phyloP scores from a whole-genome alignment of 2,113 vertebrate species.

The Chloebia gouldiae region DNA sequence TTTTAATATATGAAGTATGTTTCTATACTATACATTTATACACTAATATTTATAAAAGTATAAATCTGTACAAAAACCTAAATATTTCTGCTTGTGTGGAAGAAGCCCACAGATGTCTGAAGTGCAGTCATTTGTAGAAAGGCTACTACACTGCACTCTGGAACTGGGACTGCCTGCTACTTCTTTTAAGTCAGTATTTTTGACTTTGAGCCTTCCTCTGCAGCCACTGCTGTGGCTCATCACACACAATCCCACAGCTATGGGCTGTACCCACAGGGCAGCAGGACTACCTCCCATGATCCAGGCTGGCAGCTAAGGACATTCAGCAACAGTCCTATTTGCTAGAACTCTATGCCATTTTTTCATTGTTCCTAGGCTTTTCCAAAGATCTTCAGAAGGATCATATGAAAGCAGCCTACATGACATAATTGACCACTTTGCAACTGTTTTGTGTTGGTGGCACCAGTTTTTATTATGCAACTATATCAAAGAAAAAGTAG shows the following conservation, averaged over 20 bases:
- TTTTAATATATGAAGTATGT: background rate
- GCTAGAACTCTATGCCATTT: background rate
- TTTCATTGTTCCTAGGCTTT: background rate
- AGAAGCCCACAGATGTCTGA: background rate
- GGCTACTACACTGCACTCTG: background rate
- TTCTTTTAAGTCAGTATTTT: background rate
- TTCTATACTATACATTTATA: background rate
- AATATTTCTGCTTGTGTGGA: background rate
- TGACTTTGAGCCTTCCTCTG: background rate
- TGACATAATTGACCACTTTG: background rate
- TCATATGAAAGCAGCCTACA: background rate
- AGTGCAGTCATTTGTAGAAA: background rate
- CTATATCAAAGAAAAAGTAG: background rate
- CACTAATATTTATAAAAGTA: background rate
- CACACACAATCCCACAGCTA: accelerated
- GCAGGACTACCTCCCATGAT: background rate
- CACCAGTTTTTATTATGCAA: background rate
- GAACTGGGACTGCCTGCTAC: background rate
- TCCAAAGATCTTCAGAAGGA: background rate
- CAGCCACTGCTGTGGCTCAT: background rate
- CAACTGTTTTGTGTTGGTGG: background rate
- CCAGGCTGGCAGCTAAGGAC: background rate
- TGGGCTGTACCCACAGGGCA: accelerated
- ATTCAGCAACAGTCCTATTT: background rate
- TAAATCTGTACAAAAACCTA: background rate